Conservation (phyloP, 2,888 invertebrate species). For the Microdon myrmicae region DNA sequence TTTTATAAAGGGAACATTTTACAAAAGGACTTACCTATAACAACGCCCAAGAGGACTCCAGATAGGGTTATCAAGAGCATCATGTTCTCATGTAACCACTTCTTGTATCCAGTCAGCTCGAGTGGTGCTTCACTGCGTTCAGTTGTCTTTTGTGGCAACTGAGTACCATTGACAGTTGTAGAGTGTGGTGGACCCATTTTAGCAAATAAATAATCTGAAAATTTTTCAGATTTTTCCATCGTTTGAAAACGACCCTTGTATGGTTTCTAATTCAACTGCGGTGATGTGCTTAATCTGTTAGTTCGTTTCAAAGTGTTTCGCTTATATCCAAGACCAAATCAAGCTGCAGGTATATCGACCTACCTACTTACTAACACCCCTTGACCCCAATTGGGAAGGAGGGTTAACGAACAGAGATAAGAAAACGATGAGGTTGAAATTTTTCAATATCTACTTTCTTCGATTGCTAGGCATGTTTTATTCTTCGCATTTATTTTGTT, state of each 20-base stretch:
- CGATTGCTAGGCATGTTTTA: too few relatives aligned
- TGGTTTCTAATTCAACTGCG: conserved; percentile 7
- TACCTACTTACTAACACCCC: too few relatives aligned
- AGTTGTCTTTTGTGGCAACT: conserved; percentile 71
- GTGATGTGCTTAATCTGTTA: conserved; percentile 22
- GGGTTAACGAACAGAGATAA: too few relatives aligned
- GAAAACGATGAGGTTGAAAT: too few relatives aligned
- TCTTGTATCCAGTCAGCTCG: conserved; percentile 74
- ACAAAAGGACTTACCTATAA: conserved; percentile 76
- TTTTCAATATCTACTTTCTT: too few relatives aligned
- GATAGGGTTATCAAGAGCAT: conserved; percentile 82
- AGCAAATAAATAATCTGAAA: conserved; percentile 84
- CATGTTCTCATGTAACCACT: conserved; percentile 80
- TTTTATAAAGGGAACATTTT: too few relatives aligned
- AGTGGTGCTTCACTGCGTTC: conserved; percentile 73
- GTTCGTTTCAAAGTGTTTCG: conserved; percentile 3
- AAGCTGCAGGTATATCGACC: too few relatives aligned
- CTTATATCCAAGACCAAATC: too few relatives aligned
- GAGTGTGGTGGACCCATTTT: conserved; percentile 79
- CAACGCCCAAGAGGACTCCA: conserved; percentile 81
- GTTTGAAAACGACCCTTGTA: conserved; percentile 54
- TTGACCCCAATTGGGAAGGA: too few relatives aligned
- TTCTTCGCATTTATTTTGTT: conserved; percentile 3
- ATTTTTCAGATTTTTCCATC: conserved; percentile 75
- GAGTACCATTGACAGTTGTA: conserved; percentile 65